Base-by-base conservation (phyloP, 2,113 vertebrate genomes). In the Verasper variegatus region DNA sequence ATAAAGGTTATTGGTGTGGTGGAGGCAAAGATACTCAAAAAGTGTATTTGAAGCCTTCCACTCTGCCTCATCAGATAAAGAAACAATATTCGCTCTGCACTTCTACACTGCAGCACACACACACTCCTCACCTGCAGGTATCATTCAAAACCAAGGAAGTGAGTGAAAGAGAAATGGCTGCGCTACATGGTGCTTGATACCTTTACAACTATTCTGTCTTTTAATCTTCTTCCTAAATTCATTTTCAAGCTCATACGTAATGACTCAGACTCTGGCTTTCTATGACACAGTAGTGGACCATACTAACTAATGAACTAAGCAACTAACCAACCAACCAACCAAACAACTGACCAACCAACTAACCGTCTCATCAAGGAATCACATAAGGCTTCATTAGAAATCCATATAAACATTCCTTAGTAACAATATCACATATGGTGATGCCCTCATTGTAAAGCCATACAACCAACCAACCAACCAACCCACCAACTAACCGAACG, bases 1-100 rank as follows among this genome's bases (percentile, higher is more conserved):
- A 84, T 60, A 59, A 74, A 68, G 35, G 49, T 68, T 78, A 68
- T 64, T 60, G 60, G 60, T 68, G 61, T 12, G 31, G n/a, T n/a
- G 20, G 40, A 75, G 20, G n/a, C 60, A 40, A 55, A 59, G 23
- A 54, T 31, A 31, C 47, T 81, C 11, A 45, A 35, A 68, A 71
- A n/a, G 0, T 26, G 21, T 82, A 84, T 56, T 23, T 78, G 47
- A 86, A 82, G 55, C 40, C 56, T 59, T 55, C 13, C 3, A 35
- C 56, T 71, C 59, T 69, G 35, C 40, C 40, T 68, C 20, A 13
- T 79, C 57, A 65, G 71, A 67, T 64, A 74, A 51, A 72, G 76
- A 61, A 79, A 69, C 31, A 64, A 63, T 51, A 72, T 76, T 62
- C 6, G 3, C 14, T 35, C 61, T 51, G 37, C 18, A 67, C 45